These are phyloP conservation scores for Lynx canadensis DNA, from an alignment of 2,113 vertebrate species.

Conservation along the genomic window DNA sequence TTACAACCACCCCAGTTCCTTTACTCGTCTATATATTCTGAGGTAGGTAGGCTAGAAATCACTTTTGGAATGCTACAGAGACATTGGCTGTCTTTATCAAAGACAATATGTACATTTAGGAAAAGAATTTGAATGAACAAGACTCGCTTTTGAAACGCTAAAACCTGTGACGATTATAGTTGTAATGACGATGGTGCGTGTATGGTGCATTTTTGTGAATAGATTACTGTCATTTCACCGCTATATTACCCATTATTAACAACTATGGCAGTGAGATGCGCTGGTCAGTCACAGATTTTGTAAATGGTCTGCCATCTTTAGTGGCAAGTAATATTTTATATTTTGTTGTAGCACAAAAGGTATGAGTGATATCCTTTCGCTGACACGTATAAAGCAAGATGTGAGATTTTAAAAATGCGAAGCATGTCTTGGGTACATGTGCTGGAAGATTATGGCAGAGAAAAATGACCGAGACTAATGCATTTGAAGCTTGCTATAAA, in stretches of 20 bases:
- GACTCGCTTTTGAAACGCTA: not conserved
- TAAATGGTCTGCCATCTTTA: not conserved
- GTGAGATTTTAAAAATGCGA: not conserved
- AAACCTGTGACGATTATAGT: not conserved
- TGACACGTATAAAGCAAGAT: not conserved
- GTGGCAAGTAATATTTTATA: not conserved
- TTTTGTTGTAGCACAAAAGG: constrained; percentile 27
- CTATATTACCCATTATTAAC: not conserved
- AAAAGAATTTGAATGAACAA: not conserved
- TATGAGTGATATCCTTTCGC: not conserved
- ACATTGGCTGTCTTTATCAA: not conserved
- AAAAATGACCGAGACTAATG: not conserved
- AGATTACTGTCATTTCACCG: not conserved
- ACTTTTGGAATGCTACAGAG: not conserved
- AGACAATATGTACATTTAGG: not conserved
- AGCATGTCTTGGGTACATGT: not conserved
- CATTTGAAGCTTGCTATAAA: not conserved
- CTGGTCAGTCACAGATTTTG: not conserved
- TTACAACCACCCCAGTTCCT: not conserved
- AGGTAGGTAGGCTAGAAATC: constrained; percentile 1
- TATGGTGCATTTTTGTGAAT: not conserved
- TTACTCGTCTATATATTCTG: not conserved
- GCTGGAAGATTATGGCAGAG: not conserved
- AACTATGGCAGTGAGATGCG: not conserved
- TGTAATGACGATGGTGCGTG: not conserved